Conservation (phyloP, 2,888 invertebrate species). For the Heteropelma amictum region DNA sequence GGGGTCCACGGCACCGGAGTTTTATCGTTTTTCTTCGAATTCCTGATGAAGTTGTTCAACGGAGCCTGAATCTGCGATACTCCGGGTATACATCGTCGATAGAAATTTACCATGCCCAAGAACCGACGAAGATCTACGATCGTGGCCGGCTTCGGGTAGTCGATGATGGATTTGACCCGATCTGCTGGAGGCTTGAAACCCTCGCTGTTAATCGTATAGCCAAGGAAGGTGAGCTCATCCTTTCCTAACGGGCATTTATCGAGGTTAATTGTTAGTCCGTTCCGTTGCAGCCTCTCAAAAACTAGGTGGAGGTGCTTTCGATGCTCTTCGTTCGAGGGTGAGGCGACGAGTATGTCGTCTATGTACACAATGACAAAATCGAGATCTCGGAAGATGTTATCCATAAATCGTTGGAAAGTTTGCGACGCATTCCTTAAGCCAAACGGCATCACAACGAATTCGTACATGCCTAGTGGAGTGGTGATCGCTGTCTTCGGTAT, state of each 20-base stretch:
- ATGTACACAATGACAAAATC: neutral
- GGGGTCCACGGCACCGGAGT: neutral
- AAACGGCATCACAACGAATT: neutral
- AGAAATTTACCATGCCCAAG: neutral
- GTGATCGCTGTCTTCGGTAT: neutral
- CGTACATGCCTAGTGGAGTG: neutral
- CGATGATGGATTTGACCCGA: neutral
- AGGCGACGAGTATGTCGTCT: neutral
- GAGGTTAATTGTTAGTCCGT: neutral
- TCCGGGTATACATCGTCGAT: neutral
- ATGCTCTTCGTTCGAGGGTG: neutral
- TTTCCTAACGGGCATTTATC: neutral
- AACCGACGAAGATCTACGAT: neutral
- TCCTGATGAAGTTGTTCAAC: neutral
- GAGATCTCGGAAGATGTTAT: neutral
- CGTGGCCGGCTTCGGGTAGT: neutral
- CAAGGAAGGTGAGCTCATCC: neutral
- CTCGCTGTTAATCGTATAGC: neutral
- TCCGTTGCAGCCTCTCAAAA: neutral
- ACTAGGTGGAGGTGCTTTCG: neutral
- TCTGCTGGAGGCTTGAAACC: neutral
- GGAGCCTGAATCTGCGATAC: neutral
- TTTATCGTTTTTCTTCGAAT: conserved; percentile 3
- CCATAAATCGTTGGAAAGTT: neutral
- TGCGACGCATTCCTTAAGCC: neutral